A percentile compares a stretch with the other conserved stretches of the same genome.
Evolutionary conservation across 2,113 vertebrate species (phyloP).

Genomic region (Bujurquina vittata): DNA sequence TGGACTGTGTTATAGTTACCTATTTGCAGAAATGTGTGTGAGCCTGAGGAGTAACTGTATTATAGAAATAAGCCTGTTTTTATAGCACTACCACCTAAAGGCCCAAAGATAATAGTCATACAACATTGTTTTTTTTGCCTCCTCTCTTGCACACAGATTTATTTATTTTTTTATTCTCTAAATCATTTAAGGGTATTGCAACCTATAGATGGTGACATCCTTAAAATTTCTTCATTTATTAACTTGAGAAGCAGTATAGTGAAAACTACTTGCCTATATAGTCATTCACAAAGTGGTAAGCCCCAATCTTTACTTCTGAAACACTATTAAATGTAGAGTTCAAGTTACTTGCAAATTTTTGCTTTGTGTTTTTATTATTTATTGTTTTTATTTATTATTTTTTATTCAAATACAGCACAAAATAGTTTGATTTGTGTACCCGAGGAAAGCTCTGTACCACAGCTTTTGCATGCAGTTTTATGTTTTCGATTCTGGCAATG

Average conservation of each 20-base stretch:
- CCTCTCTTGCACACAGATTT: no score
- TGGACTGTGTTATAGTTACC: not conserved
- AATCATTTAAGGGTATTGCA: not conserved
- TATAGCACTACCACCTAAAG: not conserved
- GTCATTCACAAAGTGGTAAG: not conserved
- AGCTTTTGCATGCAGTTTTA: not conserved
- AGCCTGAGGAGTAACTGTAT: rapidly evolving
- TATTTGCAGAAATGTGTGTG: not conserved
- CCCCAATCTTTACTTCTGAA: no score
- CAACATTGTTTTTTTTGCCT: not conserved
- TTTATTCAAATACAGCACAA: not conserved
- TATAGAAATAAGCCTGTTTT: not conserved
- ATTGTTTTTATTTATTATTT: no score
- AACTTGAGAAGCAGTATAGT: not conserved
- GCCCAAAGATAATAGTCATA: not conserved
- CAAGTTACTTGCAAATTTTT: no score
- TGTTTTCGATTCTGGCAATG: not conserved
- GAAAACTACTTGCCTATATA: not conserved
- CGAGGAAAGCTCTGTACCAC: not conserved
- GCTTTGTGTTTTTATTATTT: no score
- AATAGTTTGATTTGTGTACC: not conserved
- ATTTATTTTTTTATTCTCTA: not conserved
- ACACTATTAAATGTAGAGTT: no score
- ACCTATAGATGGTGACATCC: not conserved
- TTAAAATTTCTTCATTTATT: not conserved